These are phyloP conservation scores for Bombylius discolor DNA, from an alignment of 2,888 invertebrate genomes.

Conservation along the genomic window DNA sequence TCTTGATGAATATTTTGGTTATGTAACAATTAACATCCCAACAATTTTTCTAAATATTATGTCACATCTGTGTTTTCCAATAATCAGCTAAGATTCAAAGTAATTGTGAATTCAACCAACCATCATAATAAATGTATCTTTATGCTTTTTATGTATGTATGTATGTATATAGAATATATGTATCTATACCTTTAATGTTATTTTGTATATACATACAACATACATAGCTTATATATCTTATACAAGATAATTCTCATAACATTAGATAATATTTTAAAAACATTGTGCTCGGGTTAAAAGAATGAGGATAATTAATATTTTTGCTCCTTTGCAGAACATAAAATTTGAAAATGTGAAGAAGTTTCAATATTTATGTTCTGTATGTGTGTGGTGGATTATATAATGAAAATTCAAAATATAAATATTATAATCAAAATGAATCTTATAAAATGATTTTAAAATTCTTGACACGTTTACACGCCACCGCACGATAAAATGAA, in stretches of 20 bases:
- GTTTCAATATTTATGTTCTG: neutral
- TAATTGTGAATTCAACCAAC: neutral
- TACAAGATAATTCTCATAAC: no score
- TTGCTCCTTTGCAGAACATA: neutral
- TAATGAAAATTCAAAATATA: no score
- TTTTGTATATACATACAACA: no score
- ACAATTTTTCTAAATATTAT: neutral
- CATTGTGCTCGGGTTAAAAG: no score
- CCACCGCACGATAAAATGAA: no score
- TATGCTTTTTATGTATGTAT: no score
- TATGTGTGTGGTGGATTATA: neutral
- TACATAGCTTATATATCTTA: no score
- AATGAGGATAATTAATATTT: neutral
- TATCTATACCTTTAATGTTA: no score
- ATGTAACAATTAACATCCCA: no score
- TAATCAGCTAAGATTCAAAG: slow-evolving; percentile 8
- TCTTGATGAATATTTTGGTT: no score
- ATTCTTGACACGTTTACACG: neutral
- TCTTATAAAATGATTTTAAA: neutral
- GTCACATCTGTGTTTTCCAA: slow-evolving; percentile 12
- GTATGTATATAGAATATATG: no score
- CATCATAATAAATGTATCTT: neutral
- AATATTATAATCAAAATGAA: no score
- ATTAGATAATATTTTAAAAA: neutral
- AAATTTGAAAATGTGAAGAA: neutral